Evolutionary conservation across 2,888 invertebrate genomes (phyloP), one percentile per base, ranked within the genome.

Genomic region (Polymixis flavicincta): DNA sequence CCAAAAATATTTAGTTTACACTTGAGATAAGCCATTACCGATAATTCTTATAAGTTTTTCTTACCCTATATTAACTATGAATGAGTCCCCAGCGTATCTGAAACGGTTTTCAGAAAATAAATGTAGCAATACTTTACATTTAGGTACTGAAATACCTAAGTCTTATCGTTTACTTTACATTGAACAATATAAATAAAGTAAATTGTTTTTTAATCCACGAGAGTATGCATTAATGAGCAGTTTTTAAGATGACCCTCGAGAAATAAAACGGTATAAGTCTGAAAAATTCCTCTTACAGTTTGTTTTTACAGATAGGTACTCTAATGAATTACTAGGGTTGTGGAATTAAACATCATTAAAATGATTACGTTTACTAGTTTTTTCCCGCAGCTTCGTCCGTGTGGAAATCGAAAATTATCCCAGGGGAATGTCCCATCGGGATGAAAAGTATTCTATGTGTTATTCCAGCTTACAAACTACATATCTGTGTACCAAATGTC

Each of bases 1-100:
- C 64, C 64, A 61, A 64, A 79, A 72, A 79, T 78, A 82, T 83
- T 67, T 81, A 72, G 50, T 69, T 83, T 63, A 83, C 54, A 82
- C 66, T 71, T 37, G 11, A n/a, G 60, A 61, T 74, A 71, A 77
- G 48, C 63, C 50, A 52, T 75, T 45, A 19, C 48, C 55, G 54
- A 82, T 68, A 61, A 70, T 54, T 60, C 55, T 61, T 69, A 72
- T 71, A 76, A 71, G 71, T 76, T 83, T 69, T 54, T 54, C n/a
- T 22, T 22, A 22, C 54, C 11, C 54, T 50, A 63, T 82, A 82
- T 67, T 70, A 65, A 73, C 54, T 66, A 69, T 63, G 42, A 64
- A 74, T 25, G 63, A 73, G 68, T 6, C 66, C 50, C 69, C 17
- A 63, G 52, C 28, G 68, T 63, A 28, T 8, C 55, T 60, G 19